Base-by-base conservation (phyloP, 1,140 invertebrate genomes). In the Sitobion miscanthi region DNA sequence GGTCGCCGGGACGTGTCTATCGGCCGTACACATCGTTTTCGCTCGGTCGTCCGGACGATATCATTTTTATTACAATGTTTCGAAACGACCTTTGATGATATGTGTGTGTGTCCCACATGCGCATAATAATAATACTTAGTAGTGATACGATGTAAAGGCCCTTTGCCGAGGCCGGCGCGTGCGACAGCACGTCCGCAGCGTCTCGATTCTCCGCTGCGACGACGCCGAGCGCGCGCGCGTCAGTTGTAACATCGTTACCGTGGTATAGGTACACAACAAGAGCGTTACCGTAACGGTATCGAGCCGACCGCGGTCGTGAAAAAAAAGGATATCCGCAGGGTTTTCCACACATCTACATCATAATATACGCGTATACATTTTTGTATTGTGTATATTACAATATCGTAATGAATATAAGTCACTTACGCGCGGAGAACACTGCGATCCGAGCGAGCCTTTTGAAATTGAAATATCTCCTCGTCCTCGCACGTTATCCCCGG, bases 381-480 rank as follows among this genome's bases (percentile, higher is more conserved):
- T 52, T 62, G 30, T 2, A 42, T 42, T 42, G 38, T 38, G 2
- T 30, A 57, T 54, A 57, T 57, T 8, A 7, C 2, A 2, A 25
- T 57, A 57, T 25, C 3, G 4, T 42, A 42, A 52, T 45, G 11
- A 3, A 52, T 14, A 52, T 52, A 52, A 17, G 45, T 87, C 35
- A 35, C 35, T 35, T 35, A 35, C 35, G 35, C 83, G 83, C 85
- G 45, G 42, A 45, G 45, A n/a, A 87, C 45, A 25, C 25, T 85
- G 23, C 25, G 42, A 30, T 45, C 23, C 83, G 25, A 11, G 14
- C 85, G 9, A 30, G 25, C 42, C 23, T 45, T 21, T 52, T 35
- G 5, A 52, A 88, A 88, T 88, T n/a, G 85, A 88, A 88, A 88
- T 52, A 88, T 52, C 17, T 88, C 45, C 23, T 87, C 85, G 25